A percentile compares a stretch with the other conserved stretches of the same genome.
Evolutionary conservation across 2,113 vertebrate species (phyloP).

Genomic region (Daphoenositta chrysoptera): DNA sequence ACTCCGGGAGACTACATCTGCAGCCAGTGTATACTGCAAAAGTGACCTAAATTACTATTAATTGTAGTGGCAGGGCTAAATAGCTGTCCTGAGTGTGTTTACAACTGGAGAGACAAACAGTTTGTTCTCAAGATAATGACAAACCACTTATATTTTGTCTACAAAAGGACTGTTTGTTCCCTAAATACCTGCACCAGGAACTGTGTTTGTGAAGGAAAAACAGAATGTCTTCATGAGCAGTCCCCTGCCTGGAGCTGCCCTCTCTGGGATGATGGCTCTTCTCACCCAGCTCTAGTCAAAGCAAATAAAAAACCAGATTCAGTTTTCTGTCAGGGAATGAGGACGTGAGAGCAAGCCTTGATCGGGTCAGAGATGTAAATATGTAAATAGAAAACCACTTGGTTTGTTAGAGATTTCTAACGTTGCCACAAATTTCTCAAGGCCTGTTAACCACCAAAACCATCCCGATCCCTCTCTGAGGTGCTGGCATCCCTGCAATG

Average conservation of each 20-base stretch:
- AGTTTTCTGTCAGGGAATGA: background rate
- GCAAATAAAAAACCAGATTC: fast-evolving
- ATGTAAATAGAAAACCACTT: background rate
- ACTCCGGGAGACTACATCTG: background rate
- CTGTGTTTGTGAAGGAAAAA: background rate
- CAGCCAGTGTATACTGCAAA: background rate
- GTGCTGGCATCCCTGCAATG: background rate
- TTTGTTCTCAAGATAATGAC: conserved; percentile 63
- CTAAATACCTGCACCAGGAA: conserved; percentile 42
- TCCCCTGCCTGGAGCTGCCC: background rate
- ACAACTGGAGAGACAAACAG: conserved; percentile 50
- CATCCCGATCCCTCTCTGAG: background rate
- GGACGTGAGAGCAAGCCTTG: background rate
- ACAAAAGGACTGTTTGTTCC: conserved; percentile 57
- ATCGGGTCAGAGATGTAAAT: background rate
- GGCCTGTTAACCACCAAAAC: background rate
- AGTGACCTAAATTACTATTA: conserved; percentile 56
- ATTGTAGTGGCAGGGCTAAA: conserved; percentile 30
- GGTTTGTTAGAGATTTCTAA: background rate
- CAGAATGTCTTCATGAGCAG: background rate
- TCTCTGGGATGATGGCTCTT: background rate
- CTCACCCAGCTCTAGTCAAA: background rate
- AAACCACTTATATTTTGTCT: conserved; percentile 59
- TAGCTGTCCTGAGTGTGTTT: conserved; percentile 40
- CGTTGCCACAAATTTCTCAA: background rate